These are phyloP conservation scores for Pelmatolapia mariae DNA, from an alignment of 2,113 vertebrate genomes.

Conservation along the genomic window DNA sequence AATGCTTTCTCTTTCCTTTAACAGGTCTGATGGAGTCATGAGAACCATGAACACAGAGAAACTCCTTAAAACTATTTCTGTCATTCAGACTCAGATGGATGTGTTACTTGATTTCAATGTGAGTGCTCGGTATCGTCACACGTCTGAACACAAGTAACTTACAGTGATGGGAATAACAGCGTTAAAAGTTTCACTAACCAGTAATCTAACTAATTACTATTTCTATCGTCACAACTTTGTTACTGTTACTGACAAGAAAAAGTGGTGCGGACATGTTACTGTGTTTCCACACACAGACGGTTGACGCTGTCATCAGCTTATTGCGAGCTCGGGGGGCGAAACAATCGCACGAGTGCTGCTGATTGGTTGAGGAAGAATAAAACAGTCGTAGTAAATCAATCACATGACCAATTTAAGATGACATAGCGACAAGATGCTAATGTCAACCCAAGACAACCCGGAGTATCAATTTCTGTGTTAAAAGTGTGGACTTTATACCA, in stretches of 20 bases:
- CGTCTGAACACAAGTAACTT: neutral
- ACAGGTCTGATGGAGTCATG: slow-evolving; percentile 94
- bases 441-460: neutral
- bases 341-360: neutral
- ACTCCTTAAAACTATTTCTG: slow-evolving; percentile 95
- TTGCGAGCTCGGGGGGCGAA: neutral
- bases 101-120: slow-evolving; percentile 97
- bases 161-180: neutral
- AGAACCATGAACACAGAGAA: slow-evolving; percentile 98
- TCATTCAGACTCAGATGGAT: slow-evolving; percentile 99
- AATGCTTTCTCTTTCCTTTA: slow-evolving; percentile 80
- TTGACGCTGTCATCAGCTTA: neutral
- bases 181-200: neutral
- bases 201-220: neutral
- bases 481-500: neutral
- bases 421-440: accelerated
- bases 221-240: neutral
- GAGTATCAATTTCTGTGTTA: neutral
- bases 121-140: slow-evolving; percentile 55
- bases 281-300: neutral
- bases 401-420: neutral
- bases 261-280: neutral
- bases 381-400: accelerated
- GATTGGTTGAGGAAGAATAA: neutral
- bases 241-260: neutral